phyloP scores from a whole-genome alignment of 2,797 vertebrate species.

The Lepus oiostolus region DNA sequence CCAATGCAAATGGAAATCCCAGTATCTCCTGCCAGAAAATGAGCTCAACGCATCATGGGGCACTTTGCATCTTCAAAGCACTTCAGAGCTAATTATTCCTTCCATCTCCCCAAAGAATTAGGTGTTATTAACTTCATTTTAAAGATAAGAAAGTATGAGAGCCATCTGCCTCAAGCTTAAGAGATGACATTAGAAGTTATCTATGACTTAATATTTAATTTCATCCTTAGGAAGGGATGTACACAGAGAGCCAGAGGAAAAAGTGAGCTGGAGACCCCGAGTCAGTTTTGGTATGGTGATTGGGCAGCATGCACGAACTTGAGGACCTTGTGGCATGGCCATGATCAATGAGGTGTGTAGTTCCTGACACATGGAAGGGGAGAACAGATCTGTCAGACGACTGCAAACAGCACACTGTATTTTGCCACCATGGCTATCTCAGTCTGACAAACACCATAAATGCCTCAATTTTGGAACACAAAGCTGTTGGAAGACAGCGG shows the following conservation, averaged over 20 bases:
- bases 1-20: neutral
- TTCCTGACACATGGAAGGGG: neutral
- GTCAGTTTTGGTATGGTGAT: neutral
- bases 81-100: slow-evolving; percentile 66
- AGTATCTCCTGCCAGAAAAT: neutral
- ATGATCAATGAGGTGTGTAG: neutral
- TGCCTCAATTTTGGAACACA: neutral
- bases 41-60: neutral
- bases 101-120: slow-evolving; percentile 8
- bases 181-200: slow-evolving; percentile 40
- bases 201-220: slow-evolving; percentile 39
- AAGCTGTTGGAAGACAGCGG: neutral
- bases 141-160: slow-evolving; percentile 71
- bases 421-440: neutral
- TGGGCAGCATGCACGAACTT: neutral
- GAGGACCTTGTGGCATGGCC: too few relatives aligned
- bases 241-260: neutral
- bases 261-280: neutral
- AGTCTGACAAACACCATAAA: neutral
- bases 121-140: slow-evolving; percentile 73
- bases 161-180: slow-evolving; percentile 30
- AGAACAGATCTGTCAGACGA: neutral
- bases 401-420: neutral
- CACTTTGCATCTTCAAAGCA: slow-evolving; percentile 77
- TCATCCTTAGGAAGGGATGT: slow-evolving; percentile 4